phyloP scores from a whole-genome alignment of 2,888 invertebrate genomes.

The Eulithis prunata region DNA sequence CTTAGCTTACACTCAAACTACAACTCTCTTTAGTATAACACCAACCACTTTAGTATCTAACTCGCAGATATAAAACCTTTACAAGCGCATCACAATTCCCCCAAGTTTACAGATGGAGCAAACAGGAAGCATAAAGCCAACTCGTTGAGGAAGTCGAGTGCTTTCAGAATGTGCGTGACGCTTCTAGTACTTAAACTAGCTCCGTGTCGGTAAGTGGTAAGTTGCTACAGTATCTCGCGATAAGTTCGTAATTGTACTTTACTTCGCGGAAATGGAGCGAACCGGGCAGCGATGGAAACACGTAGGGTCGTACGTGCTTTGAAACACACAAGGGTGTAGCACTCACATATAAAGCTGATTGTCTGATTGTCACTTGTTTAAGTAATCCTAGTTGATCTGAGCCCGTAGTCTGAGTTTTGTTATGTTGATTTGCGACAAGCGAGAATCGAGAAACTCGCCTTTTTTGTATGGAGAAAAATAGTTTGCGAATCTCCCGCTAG shows the following conservation, averaged over 20 bases:
- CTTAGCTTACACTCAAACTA: background rate
- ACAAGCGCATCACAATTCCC: conserved; percentile 3
- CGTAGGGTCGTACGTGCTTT: conserved; percentile 67
- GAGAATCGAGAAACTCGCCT: too few relatives aligned
- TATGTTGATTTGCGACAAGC: too few relatives aligned
- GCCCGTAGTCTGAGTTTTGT: too few relatives aligned
- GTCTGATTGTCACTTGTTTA: background rate
- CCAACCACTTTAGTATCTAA: conserved; percentile 9
- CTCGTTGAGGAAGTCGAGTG: conserved; percentile 38
- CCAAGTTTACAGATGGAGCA: conserved; percentile 18
- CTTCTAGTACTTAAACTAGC: conserved; percentile 31
- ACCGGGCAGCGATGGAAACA: conserved; percentile 62
- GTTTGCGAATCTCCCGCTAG: too few relatives aligned
- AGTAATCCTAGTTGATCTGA: too few relatives aligned
- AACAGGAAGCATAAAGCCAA: conserved; percentile 31
- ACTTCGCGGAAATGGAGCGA: conserved; percentile 68
- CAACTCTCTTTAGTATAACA: conserved; percentile 5
- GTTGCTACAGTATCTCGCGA: conserved; percentile 49
- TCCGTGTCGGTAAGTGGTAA: conserved; percentile 47
- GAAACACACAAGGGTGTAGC: conserved; percentile 52
- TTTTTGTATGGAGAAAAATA: too few relatives aligned
- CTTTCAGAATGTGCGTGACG: conserved; percentile 34
- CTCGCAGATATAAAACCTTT: conserved; percentile 1
- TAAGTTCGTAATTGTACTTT: conserved; percentile 78
- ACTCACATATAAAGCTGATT: conserved; percentile 1